Conservation (phyloP, 2,888 invertebrate species). For the Ctena decussata region DNA sequence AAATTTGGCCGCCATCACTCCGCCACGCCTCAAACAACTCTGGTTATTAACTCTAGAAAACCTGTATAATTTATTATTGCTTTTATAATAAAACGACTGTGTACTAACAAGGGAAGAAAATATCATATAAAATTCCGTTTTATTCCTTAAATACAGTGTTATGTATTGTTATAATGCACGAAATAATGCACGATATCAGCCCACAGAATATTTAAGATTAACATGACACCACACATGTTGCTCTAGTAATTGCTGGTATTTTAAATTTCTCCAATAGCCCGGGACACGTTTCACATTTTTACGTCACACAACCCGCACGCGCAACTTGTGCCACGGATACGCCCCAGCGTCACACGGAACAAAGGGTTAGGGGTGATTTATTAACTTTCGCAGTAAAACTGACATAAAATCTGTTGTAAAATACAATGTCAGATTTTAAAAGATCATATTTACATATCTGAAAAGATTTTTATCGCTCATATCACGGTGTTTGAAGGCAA, state of each 20-base stretch:
- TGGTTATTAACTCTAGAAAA: too few relatives aligned
- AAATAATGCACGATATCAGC: too few relatives aligned
- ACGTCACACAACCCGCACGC: neutral
- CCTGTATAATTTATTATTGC: too few relatives aligned
- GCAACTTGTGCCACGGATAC: neutral
- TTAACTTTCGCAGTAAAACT: neutral
- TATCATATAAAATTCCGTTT: too few relatives aligned
- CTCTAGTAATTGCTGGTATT: neutral
- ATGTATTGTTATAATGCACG: too few relatives aligned
- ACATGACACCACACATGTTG: too few relatives aligned
- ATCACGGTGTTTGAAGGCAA: neutral
- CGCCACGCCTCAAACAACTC: too few relatives aligned
- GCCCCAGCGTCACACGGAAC: neutral
- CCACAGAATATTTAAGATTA: too few relatives aligned
- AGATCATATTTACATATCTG: conserved; percentile 9
- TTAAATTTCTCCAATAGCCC: neutral
- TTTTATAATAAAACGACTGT: too few relatives aligned
- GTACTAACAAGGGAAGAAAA: too few relatives aligned
- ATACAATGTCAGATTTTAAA: conserved; percentile 2
- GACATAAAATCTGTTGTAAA: conserved; percentile 8
- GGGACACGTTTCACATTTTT: neutral
- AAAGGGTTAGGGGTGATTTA: neutral
- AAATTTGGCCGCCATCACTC: too few relatives aligned
- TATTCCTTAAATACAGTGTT: too few relatives aligned
- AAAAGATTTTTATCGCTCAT: neutral